phyloP scores from a whole-genome alignment of 2,888 invertebrate genomes.

The Ectobius pallidus region DNA sequence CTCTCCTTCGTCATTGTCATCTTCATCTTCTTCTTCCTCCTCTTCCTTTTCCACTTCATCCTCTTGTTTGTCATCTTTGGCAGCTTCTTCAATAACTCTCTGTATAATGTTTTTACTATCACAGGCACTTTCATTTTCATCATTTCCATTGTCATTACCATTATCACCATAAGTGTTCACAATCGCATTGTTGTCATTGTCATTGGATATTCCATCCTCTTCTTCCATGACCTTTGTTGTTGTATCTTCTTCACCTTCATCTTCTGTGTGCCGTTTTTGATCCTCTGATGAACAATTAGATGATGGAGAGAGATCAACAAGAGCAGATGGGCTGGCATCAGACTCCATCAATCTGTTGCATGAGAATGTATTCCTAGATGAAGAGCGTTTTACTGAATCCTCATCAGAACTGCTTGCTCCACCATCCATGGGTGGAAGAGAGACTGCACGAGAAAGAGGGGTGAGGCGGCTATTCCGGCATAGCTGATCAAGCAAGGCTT shows the following conservation, averaged over 20 bases:
- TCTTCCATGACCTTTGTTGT: conserved; percentile 15
- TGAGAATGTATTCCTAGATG: neutral
- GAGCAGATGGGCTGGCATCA: conserved; percentile 23
- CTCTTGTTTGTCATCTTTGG: conserved; percentile 41
- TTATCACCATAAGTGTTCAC: conserved; percentile 30
- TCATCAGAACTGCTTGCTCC: conserved; percentile 43
- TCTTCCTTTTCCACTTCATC: conserved; percentile 32
- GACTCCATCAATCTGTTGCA: conserved; percentile 21
- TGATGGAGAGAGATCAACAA: conserved; percentile 37
- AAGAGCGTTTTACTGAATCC: conserved; percentile 37
- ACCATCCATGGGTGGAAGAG: conserved; percentile 53
- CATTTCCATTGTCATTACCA: conserved; percentile 46
- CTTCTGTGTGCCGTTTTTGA: neutral
- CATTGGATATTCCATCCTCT: conserved; percentile 32
- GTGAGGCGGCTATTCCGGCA: conserved; percentile 66
- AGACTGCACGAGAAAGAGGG: conserved; percentile 51
- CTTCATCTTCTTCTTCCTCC: conserved; percentile 39
- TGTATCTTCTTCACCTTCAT: conserved; percentile 27
- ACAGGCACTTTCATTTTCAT: conserved; percentile 56
- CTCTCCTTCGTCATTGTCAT: conserved; percentile 32
- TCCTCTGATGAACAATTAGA: conserved; percentile 31
- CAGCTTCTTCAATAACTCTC: conserved; percentile 41
- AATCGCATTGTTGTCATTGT: conserved; percentile 27
- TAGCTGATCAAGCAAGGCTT: conserved; percentile 69
- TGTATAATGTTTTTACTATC: conserved; percentile 59